Base-by-base conservation (phyloP, 1,140 invertebrate genomes). In the Pogonus chalceus region DNA sequence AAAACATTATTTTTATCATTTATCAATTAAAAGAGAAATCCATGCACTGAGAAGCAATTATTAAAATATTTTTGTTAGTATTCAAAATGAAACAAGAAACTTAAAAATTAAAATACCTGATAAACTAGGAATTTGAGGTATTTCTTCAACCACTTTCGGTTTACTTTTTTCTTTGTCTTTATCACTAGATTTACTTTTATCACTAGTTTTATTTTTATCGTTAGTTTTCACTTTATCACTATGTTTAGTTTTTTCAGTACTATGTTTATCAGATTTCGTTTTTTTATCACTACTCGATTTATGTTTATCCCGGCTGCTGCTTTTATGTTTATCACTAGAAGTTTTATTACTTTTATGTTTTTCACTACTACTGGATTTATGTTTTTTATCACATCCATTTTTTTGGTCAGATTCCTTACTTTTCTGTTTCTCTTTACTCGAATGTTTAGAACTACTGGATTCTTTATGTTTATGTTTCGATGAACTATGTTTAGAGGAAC, bases 321-420 rank as follows among this genome's bases (percentile, higher is more conserved):
- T 31, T 31, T 31, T 31, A 31, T 31, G 26, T 52, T 62, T 58
- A 46, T 63, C 58, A 24, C 60, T 58, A 51, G 56, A 58, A 31
- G 26, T 7, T 51, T 60, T 61, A 35, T 55, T 65, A 49, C 53
- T 57, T 47, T 53, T 56, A 18, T 47, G 31, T 9, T 20, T 50
- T 12, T 39, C 18, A 35, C 37, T 52, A 35, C 54, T 57, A 31
- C 54, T 56, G 12, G 2, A 57, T 51, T 55, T 63, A 24, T 23
- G 56, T 21, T 62, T 55, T 23, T 56, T 58, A 20, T 7, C 50
- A 24, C 62, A 55, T 52, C 51, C 61, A 47, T 52, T 26, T 24
- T 49, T 59, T 31, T 58, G 60, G 2, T 55, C 18, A 49, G 52
- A 57, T 22, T 58, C 50, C 37, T 43, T 53, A 26, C 26, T 49